Conservation (phyloP, 2,888 invertebrate species). For the Parnassius smintheus region DNA sequence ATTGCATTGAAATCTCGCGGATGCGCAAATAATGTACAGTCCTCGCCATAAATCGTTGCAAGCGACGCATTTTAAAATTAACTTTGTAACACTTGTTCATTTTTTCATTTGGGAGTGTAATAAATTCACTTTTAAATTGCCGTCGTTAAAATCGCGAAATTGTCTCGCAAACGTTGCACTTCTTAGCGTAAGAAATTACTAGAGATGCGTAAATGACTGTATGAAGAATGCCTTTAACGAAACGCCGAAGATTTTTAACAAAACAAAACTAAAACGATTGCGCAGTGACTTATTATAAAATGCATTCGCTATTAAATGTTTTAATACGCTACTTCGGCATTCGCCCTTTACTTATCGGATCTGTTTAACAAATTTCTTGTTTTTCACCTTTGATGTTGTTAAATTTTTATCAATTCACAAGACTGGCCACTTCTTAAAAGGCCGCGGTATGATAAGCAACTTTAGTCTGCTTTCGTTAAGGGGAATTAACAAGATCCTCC, state of each 20-base stretch:
- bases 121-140: constrained; percentile 25
- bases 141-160: constrained; percentile 10
- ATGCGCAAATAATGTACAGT: background rate
- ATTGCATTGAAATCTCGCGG: background rate
- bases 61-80: background rate
- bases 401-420: constrained; percentile 17
- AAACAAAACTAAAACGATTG: constrained; percentile 9
- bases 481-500: too few relatives aligned
- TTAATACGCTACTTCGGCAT: constrained; percentile 20
- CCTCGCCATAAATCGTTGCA: constrained; percentile 3
- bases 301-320: constrained; percentile 20
- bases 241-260: constrained; percentile 5
- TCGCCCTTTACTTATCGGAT: constrained; percentile 24
- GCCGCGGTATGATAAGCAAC: constrained; percentile 3
- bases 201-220: constrained; percentile 12
- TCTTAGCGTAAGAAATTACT: constrained; percentile 8
- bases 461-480: background rate
- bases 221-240: constrained; percentile 13
- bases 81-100: constrained; percentile 10
- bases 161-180: constrained; percentile 9
- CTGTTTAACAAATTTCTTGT: constrained; percentile 16
- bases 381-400: constrained; percentile 12
- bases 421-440: constrained; percentile 9
- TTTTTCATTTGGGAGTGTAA: constrained; percentile 9
- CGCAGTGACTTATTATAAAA: constrained; percentile 17